Percentiles rank a stretch among this genome's conserved stretches.
These are phyloP conservation scores for Galeopterus variegatus DNA, from an alignment of 2,113 vertebrate species.

Conservation along the genomic window DNA sequence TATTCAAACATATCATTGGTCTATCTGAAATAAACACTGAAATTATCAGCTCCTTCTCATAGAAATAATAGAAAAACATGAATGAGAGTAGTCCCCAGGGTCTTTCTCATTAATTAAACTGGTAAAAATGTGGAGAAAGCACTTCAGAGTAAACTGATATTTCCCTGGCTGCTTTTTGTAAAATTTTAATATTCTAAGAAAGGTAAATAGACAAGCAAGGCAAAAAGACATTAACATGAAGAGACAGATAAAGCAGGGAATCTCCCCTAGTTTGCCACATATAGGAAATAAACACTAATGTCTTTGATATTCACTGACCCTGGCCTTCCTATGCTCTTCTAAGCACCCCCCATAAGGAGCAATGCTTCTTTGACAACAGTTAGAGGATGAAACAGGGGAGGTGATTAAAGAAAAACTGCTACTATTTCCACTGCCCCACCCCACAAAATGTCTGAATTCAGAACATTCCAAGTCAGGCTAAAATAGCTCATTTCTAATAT, in stretches of 20 bases:
- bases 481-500: conserved; percentile 7
- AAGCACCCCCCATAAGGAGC: background rate
- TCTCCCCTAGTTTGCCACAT: background rate
- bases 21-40: background rate
- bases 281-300: background rate
- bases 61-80: background rate
- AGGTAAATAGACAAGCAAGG: background rate
- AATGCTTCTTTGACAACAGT: background rate
- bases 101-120: background rate
- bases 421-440: background rate
- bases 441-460: background rate
- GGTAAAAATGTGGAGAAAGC: background rate
- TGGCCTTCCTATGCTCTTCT: background rate
- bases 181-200: background rate
- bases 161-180: background rate
- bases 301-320: background rate
- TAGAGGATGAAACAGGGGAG: background rate
- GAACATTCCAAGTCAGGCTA: background rate
- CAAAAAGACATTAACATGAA: conserved; percentile 18
- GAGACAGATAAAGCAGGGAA: background rate
- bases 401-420: background rate
- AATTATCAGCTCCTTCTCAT: background rate
- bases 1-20: background rate
- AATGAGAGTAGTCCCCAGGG: background rate
- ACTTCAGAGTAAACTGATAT: background rate